Percentiles rank a stretch among this genome's conserved stretches.
Conservation (phyloP, 2,797 vertebrate species). For the Euthynnus affinis region DNA sequence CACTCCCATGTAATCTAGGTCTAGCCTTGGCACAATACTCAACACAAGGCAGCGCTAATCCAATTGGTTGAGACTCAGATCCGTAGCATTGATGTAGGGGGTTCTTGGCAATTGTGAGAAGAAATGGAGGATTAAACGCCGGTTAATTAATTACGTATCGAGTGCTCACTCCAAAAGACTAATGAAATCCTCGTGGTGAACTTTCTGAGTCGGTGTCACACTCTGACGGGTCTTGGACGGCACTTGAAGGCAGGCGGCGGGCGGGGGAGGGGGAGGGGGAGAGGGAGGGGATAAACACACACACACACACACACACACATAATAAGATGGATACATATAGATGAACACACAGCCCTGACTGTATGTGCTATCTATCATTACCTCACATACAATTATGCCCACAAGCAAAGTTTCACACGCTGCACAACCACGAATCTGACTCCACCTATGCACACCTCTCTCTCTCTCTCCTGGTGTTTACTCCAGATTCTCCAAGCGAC, state of each 20-base stretch:
- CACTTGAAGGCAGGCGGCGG: background rate
- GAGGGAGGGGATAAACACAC: background rate
- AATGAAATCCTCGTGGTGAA: conserved; percentile 70
- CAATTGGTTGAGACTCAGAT: conserved; percentile 74
- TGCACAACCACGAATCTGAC: conserved; percentile 6
- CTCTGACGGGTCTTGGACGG: conserved; percentile 45
- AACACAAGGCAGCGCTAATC: conserved; percentile 70
- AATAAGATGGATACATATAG: conserved; percentile 30
- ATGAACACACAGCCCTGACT: background rate
- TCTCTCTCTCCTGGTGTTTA: conserved; percentile 23
- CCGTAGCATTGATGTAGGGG: conserved; percentile 72
- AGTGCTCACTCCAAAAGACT: conserved; percentile 72
- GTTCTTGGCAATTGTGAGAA: conserved; percentile 75
- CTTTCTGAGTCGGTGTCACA: conserved; percentile 60
- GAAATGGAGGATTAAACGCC: conserved; percentile 79
- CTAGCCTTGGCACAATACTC: conserved; percentile 46
- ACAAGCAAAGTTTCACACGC: background rate
- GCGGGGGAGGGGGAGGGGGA: too few relatives aligned
- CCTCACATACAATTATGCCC: conserved; percentile 1
- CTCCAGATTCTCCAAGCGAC: conserved; percentile 29
- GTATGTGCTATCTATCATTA: background rate
- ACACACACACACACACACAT: conserved; percentile 14
- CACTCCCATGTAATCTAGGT: conserved; percentile 48
- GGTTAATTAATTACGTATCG: conserved; percentile 84
- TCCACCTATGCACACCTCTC: conserved; percentile 27